Base-by-base conservation (phyloP, 2,797 vertebrate genomes). In the Micrastur ruficollis region DNA sequence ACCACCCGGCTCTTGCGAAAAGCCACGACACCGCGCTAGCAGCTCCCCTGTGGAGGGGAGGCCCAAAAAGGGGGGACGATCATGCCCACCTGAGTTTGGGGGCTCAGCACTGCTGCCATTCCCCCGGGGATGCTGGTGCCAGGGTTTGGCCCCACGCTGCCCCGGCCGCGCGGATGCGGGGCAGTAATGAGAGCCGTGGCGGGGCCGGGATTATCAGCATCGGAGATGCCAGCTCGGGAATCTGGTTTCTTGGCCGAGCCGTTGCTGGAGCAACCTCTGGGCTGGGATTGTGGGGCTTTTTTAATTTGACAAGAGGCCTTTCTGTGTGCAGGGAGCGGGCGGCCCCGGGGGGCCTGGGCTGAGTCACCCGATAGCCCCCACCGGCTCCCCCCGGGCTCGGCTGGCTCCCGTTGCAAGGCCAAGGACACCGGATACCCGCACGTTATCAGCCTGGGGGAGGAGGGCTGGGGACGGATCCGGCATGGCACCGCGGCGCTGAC, bases 161-260 rank as follows among this genome's bases (percentile, higher is more conserved):
- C 42, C 23, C 8, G 47, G 47, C 42, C 10, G 15, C 0, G 2
- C 19, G 20, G 83, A 15, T 70, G 34, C 25, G 10, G 63, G 27
- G 23, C 76, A 4, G 94, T 91, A 96, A 97, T 11, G 14, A 40
- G 93, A 96, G 84, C 95, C 12, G 18, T 8, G 1, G 52, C 13
- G 1, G 17, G n/a, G 59, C 29, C 38, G 3, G 76, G 50, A 92
- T 91, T 92, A 90, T 96, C 92, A 29, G 84, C 87, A 3, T 3
- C 7, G 0, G 26, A 49, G 4, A 1, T 26, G 86, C 82, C 86
- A 22, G 55, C 66, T 32, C 4, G 4, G 82, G 95, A 68, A 50
- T 97, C 95, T 19, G 94, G 81, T 97, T 97, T 97, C 97, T 32
- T 14, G 84, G 86, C 81, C 25, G 5, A 26, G 47, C 16, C 27